These are phyloP conservation scores for Platerodrilus igneus DNA, from an alignment of 2,888 invertebrate species.

Conservation along the genomic window DNA sequence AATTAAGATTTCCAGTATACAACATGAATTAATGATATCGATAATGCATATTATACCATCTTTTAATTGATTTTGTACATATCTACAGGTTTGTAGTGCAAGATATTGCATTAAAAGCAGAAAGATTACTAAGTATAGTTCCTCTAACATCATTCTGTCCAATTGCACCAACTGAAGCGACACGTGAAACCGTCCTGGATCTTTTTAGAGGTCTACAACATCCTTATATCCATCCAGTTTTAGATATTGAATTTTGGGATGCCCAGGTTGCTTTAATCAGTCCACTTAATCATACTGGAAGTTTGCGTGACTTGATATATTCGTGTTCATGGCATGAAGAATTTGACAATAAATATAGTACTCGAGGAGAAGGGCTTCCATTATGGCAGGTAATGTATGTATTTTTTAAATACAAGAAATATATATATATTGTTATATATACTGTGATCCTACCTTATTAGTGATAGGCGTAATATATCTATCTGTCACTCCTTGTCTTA, in stretches of 20 bases:
- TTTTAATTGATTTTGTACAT: too few relatives aligned
- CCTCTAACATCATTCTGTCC: constrained; percentile 61
- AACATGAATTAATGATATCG: too few relatives aligned
- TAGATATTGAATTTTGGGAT: constrained; percentile 76
- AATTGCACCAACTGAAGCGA: constrained; percentile 53
- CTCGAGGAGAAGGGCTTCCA: constrained; percentile 38
- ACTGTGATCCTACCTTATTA: background rate
- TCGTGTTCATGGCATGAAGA: constrained; percentile 58
- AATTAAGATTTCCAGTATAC: too few relatives aligned
- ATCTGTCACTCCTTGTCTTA: background rate
- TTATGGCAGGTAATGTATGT: constrained; percentile 39
- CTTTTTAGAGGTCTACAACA: constrained; percentile 83
- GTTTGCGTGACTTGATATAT: constrained; percentile 85
- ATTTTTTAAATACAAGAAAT: background rate
- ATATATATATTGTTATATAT: too few relatives aligned
- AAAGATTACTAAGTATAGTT: constrained; percentile 70
- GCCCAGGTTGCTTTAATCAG: constrained; percentile 68
- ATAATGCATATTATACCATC: too few relatives aligned
- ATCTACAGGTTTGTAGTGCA: constrained; percentile 68
- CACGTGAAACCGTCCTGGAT: constrained; percentile 68
- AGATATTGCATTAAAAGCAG: constrained; percentile 74
- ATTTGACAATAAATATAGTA: constrained; percentile 38
- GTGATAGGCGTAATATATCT: background rate
- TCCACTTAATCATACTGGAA: constrained; percentile 79
- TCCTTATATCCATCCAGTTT: constrained; percentile 86